Evolutionary conservation across 2,113 vertebrate genomes (phyloP), one percentile per base, ranked within the genome.

Genomic region (Nycticorax nycticorax): DNA sequence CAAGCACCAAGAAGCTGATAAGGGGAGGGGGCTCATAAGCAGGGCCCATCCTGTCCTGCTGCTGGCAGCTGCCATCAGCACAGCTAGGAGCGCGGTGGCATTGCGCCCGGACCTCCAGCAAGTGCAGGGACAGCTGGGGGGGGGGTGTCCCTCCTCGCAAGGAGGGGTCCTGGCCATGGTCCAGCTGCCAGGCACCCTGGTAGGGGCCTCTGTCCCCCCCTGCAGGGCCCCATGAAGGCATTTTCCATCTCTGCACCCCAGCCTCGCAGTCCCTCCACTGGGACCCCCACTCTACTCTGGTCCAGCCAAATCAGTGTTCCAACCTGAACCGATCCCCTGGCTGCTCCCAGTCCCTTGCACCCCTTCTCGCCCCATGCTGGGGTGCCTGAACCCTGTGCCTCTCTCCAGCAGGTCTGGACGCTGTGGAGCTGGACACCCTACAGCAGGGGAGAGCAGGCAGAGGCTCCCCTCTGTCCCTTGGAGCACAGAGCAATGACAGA

Each of bases 141-240:
- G 8, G 35, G 52, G 10, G 11, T 11, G 41, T 43, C 41, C 22
- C 50, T 71, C 21, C 71, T 45, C 1, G 3, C 3, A 10, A n/a
- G 23, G 43, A 69, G 33, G 45, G 10, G 50, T 66, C 48, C 63
- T 45, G 18, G 22, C 32, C 86, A 37, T 3, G 4, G 39, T 30
- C 28, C 67, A 45, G 71, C 43, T 74, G 53, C 55, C 52, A 0
- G 41, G 12, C 35, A 72, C 41, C 41, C 67, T 43, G 37, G 6
- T 37, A 85, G 20, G 57, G 24, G 18, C 24, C 43, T 59, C 15
- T 3, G 14, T 56, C n/a, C 26, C 8, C 27, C 27, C 6, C 15
- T 1, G 0, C 47, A 53, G 33, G 66, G 30, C 20, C 45, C 73
- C 1, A 0, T 13, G 33, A 33, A 56, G 8, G 6, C 3, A 4